Conservation (phyloP, 2,888 invertebrate genomes). For the Busseola fusca region DNA sequence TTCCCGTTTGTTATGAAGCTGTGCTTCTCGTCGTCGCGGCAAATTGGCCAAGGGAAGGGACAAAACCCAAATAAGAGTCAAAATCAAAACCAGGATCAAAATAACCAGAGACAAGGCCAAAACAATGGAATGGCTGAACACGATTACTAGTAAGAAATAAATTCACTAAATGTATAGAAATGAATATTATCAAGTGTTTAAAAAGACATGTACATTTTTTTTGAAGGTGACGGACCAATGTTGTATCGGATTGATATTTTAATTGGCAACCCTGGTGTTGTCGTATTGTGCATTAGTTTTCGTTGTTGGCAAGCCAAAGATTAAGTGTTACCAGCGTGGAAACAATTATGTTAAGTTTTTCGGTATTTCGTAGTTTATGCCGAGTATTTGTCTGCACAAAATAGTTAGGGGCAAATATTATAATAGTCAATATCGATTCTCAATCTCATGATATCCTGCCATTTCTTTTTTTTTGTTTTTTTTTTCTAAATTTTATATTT, state of each 20-base stretch:
- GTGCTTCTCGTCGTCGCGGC: slow-evolving; percentile 96
- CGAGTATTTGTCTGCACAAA: slow-evolving; percentile 66
- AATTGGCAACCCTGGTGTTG: slow-evolving; percentile 59
- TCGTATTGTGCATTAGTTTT: slow-evolving; percentile 62
- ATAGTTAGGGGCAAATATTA: slow-evolving; percentile 62
- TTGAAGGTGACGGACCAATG: slow-evolving; percentile 83
- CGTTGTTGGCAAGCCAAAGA: slow-evolving; percentile 70
- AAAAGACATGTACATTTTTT: slow-evolving; percentile 83
- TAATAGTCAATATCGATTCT: slow-evolving; percentile 59
- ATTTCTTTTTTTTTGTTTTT: slow-evolving; percentile 53
- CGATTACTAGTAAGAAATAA: slow-evolving; percentile 84
- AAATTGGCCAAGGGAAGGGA: slow-evolving; percentile 87
- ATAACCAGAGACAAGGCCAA: slow-evolving; percentile 72
- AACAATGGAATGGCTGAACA: slow-evolving; percentile 82
- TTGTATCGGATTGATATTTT: slow-evolving; percentile 74
- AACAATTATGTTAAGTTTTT: slow-evolving; percentile 55
- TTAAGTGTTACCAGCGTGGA: slow-evolving; percentile 71
- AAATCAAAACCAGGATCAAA: slow-evolving; percentile 73
- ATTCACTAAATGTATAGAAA: slow-evolving; percentile 58
- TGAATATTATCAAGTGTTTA: slow-evolving; percentile 65
- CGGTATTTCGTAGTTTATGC: slow-evolving; percentile 59
- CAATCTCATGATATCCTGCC: slow-evolving; percentile 62
- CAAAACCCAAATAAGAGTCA: slow-evolving; percentile 47
- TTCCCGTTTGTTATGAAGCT: slow-evolving; percentile 99
- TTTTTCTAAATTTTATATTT: slow-evolving; percentile 44